Evolutionary conservation across 2,888 invertebrate genomes (phyloP).

Genomic region (Macrosoma leucophasiata): DNA sequence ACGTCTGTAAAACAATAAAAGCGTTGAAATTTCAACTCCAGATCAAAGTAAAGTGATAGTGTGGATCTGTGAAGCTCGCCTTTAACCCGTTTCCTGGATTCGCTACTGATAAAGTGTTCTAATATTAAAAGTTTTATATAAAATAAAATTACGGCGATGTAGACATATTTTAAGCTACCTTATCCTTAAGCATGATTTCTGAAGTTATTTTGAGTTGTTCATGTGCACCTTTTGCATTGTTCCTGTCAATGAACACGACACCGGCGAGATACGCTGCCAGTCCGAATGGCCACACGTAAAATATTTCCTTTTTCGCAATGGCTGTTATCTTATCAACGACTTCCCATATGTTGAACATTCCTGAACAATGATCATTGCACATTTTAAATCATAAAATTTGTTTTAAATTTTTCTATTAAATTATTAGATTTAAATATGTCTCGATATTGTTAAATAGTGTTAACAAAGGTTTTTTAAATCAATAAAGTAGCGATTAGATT

Average conservation of each 20-base stretch:
- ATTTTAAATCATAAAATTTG: neutral
- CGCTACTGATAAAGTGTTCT: too few relatives aligned
- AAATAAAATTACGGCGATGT: too few relatives aligned
- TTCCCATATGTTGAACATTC: conserved; percentile 79
- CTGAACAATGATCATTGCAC: too few relatives aligned
- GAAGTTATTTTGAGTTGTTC: conserved; percentile 61
- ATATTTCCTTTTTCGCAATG: conserved; percentile 78
- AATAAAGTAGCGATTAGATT: too few relatives aligned
- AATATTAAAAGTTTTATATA: too few relatives aligned
- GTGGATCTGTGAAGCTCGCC: too few relatives aligned
- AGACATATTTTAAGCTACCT: too few relatives aligned
- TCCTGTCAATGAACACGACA: conserved; percentile 78
- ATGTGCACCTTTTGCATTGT: conserved; percentile 71
- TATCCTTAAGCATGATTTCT: conserved; percentile 61
- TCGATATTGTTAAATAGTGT: too few relatives aligned
- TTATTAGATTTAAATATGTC: neutral
- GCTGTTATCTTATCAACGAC: conserved; percentile 71
- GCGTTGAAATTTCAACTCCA: too few relatives aligned
- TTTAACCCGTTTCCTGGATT: too few relatives aligned
- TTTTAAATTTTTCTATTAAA: neutral
- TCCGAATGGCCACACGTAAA: conserved; percentile 79
- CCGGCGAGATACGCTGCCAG: conserved; percentile 77
- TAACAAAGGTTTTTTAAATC: too few relatives aligned
- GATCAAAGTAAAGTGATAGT: neutral
- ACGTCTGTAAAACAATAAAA: neutral